Evolutionary conservation across 2,888 invertebrate species (phyloP).

Genomic region (Lycocerus yunnanus): DNA sequence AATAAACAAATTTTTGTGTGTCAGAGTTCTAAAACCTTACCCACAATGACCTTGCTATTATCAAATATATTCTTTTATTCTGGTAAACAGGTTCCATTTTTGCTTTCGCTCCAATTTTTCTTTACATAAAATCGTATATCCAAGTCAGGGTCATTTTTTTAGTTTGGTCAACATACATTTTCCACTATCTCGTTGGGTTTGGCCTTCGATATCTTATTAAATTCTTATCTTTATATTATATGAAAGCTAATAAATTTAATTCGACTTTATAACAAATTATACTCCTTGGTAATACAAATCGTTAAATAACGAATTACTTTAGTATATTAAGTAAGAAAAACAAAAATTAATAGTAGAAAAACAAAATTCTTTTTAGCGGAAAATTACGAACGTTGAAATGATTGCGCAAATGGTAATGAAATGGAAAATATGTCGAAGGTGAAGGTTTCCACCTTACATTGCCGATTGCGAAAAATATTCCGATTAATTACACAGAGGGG

Average conservation of each 20-base stretch:
- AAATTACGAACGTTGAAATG: background rate
- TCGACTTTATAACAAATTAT: background rate
- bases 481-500: no score
- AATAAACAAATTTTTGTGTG: no score
- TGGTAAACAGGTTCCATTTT: background rate
- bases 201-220: background rate
- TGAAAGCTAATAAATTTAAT: background rate
- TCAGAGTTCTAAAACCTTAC: background rate
- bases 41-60: background rate
- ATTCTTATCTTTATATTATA: background rate
- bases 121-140: background rate
- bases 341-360: no score
- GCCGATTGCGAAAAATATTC: background rate
- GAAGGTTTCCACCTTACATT: background rate
- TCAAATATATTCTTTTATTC: background rate
- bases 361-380: background rate
- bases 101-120: background rate
- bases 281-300: background rate
- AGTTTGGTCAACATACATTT: background rate
- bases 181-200: background rate
- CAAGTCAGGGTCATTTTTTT: background rate
- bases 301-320: background rate
- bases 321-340: no score
- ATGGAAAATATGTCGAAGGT: background rate
- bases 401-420: background rate